phyloP scores from a whole-genome alignment of 2,797 vertebrate genomes.

The Eremophila alpestris region DNA sequence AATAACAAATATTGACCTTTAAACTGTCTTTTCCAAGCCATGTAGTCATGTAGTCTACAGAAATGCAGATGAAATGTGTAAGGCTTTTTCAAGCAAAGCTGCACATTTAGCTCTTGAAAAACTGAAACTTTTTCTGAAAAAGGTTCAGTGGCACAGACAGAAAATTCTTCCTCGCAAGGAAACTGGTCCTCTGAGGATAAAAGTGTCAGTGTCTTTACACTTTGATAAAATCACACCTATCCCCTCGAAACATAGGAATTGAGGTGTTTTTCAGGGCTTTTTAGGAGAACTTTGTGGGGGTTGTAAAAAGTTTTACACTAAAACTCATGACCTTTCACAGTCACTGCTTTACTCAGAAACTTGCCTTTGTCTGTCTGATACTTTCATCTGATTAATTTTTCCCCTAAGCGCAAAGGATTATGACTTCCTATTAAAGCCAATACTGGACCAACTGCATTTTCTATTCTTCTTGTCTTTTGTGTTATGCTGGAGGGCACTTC shows the following conservation, averaged over 20 bases:
- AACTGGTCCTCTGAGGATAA: not conserved
- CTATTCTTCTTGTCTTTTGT: not conserved
- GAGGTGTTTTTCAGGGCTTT: not conserved
- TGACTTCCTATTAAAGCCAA: not conserved
- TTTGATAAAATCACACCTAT: not conserved
- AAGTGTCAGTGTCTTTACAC: not conserved
- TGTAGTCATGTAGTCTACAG: not conserved
- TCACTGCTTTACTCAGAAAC: not conserved
- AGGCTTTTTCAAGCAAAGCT: not conserved
- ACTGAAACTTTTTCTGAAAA: not conserved
- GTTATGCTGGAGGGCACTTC: not conserved
- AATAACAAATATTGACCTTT: not conserved
- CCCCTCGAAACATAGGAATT: not conserved
- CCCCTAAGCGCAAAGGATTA: not conserved
- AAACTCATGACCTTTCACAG: not conserved
- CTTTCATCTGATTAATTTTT: constrained; percentile 1
- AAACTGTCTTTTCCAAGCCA: not conserved
- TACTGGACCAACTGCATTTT: not conserved
- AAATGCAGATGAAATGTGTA: not conserved
- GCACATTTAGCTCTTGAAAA: not conserved
- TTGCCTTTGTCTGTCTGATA: not conserved
- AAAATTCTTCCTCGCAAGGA: not conserved
- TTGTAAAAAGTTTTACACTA: not conserved
- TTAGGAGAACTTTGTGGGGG: rapidly evolving
- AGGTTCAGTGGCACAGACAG: not conserved